A percentile compares a stretch with the other conserved stretches of the same genome.
Conservation (phyloP, 2,888 invertebrate species). For the Seira sanloemensis region DNA sequence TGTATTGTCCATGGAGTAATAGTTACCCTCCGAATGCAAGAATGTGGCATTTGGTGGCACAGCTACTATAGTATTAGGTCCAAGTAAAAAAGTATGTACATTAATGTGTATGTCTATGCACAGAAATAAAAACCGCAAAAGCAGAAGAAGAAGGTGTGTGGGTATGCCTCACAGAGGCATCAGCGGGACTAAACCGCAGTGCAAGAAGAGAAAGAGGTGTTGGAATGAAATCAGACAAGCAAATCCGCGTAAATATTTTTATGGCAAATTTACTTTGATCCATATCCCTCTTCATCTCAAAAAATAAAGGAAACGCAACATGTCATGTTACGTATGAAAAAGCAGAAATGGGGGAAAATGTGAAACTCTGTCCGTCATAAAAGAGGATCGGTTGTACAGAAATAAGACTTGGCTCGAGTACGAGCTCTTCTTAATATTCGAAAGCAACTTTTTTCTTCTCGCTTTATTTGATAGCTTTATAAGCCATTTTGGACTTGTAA, state of each 20-base stretch:
- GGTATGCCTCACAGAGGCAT: no score
- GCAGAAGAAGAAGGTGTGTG: no score
- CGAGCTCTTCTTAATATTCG: neutral
- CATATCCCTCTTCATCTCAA: slow-evolving; percentile 35
- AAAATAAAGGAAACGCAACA: slow-evolving; percentile 31
- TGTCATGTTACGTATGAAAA: slow-evolving; percentile 18
- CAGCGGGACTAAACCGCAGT: neutral
- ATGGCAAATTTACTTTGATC: slow-evolving; percentile 65
- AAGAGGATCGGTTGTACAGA: neutral
- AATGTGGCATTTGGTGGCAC: no score
- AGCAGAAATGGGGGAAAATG: neutral
- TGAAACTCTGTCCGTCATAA: neutral
- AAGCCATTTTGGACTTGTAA: neutral
- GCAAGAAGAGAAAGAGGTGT: slow-evolving; percentile 33
- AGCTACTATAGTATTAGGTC: no score
- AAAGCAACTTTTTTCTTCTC: neutral
- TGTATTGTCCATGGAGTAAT: no score
- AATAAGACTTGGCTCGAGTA: no score
- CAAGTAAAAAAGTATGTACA: no score
- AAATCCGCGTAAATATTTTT: slow-evolving; percentile 66
- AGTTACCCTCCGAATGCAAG: no score
- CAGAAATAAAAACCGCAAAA: no score
- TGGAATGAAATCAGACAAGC: slow-evolving; percentile 62
- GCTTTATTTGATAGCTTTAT: slow-evolving; percentile 13
- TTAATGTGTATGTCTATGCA: no score